Conservation (phyloP, 2,113 vertebrate species). For the Nannobrachium achirus region DNA sequence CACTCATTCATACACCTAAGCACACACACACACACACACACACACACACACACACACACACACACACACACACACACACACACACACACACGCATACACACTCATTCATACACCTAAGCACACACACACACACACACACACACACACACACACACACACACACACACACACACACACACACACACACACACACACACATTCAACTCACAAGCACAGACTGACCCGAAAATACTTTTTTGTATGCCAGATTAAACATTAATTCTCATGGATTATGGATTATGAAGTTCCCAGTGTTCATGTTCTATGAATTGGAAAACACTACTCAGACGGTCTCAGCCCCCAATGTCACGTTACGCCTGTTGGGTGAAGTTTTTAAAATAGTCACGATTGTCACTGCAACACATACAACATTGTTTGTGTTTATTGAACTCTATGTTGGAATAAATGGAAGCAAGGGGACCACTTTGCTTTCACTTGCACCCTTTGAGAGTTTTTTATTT, state of each 20-base stretch:
- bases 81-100: conserved; percentile 25
- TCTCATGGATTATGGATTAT: neutral
- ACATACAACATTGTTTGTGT: too few relatives aligned
- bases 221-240: conserved; percentile 7
- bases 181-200: neutral
- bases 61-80: conserved; percentile 10
- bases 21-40: neutral
- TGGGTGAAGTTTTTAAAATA: neutral
- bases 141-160: conserved; percentile 31
- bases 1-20: too few relatives aligned
- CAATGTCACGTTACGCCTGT: neutral
- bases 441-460: too few relatives aligned
- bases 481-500: too few relatives aligned
- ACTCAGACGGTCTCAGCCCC: too few relatives aligned
- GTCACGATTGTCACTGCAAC: too few relatives aligned
- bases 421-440: neutral
- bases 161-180: conserved; percentile 1
- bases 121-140: conserved; percentile 2
- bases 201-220: conserved; percentile 21
- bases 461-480: too few relatives aligned
- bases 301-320: too few relatives aligned
- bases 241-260: neutral
- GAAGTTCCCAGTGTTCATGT: too few relatives aligned
- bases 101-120: conserved; percentile 8
- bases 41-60: conserved; percentile 30